Base-by-base conservation (phyloP, 2,797 vertebrate genomes). In the Myotis pilosus region DNA sequence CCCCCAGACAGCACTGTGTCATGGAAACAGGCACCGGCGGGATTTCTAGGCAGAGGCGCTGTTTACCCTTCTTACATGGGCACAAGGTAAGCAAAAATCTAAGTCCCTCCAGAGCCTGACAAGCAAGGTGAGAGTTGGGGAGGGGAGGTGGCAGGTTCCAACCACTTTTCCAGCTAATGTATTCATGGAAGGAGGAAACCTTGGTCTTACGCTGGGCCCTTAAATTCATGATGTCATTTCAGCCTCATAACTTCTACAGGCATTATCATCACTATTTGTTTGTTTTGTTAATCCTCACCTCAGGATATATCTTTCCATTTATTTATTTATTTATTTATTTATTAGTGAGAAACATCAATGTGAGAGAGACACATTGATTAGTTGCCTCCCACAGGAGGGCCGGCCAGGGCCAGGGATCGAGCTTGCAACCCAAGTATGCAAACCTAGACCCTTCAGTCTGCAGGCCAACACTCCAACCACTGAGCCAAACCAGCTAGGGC, bases 201-300 rank as follows among this genome's bases (percentile, higher is more conserved):
- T 25, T 5, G 19, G 68, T 20, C 8, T 49, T 75, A 8, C 5
- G 10, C 36, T 4, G 47, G 4, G n/a, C 47, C 2, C 44, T 3
- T 1, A 44, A 9, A 7, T 0, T 28, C 5, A 2, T 0, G 2
- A 36, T 30, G 36, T 71, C 62, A 0, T 1, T 8, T 5, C 30
- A 28, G 60, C 79, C 53, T n/a, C 51, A 0, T 0, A 1, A 6
- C 16, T 13, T 75, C 30, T 13, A n/a, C 47, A 25, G 36, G 49
- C 41, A 2, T 8, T 2, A 1, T 51, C 5, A 15, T 22, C 44
- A 1, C 47, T 33, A 44, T 76, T 75, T 28, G 20, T 69, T 28
- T n/a, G 47, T 75, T 13, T 36, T 30, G 13, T 62, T 62, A 62
- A 62, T 62, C 60, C 28, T 62, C 28, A 62, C 60, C 28, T 62